phyloP scores from a whole-genome alignment of 2,797 vertebrate genomes.

The Rhinophrynus dorsalis region DNA sequence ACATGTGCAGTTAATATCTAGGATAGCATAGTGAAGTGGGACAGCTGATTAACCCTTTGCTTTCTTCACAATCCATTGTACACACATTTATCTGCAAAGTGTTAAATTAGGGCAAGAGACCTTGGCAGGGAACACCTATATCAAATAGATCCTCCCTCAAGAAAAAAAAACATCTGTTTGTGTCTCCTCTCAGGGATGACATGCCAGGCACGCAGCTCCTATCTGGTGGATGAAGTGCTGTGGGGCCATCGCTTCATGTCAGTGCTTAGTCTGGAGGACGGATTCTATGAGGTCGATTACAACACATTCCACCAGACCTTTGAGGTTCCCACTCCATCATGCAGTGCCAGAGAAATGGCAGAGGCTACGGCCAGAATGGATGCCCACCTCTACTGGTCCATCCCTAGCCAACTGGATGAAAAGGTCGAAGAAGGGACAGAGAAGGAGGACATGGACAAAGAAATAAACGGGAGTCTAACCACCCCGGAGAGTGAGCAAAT shows the following conservation, averaged over 20 bases:
- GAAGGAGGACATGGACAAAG: slow-evolving; percentile 41
- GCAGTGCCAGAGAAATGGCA: slow-evolving; percentile 84
- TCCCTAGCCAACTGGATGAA: slow-evolving; percentile 87
- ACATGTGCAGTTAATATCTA: too few relatives aligned
- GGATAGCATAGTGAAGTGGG: too few relatives aligned
- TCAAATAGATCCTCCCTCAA: too few relatives aligned
- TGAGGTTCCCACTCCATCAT: slow-evolving; percentile 87
- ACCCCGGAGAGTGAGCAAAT: slow-evolving; percentile 25
- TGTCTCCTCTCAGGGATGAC: slow-evolving; percentile 79
- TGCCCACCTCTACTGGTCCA: slow-evolving; percentile 91
- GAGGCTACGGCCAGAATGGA: slow-evolving; percentile 80
- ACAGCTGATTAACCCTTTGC: too few relatives aligned
- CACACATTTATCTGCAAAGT: too few relatives aligned
- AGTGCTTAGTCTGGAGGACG: slow-evolving; percentile 86
- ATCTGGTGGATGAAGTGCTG: slow-evolving; percentile 83
- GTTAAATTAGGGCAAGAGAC: too few relatives aligned
- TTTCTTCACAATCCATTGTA: too few relatives aligned
- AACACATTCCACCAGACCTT: slow-evolving; percentile 91
- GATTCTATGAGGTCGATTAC: slow-evolving; percentile 92
- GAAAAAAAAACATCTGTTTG: not conserved
- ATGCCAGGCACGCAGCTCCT: slow-evolving; percentile 92
- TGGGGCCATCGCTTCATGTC: slow-evolving; percentile 95
- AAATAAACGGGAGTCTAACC: slow-evolving; percentile 57
- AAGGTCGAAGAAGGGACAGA: slow-evolving; percentile 71
- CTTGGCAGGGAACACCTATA: too few relatives aligned